phyloP scores from a whole-genome alignment of 2,113 vertebrate species.

The Muntiacus reevesi region DNA sequence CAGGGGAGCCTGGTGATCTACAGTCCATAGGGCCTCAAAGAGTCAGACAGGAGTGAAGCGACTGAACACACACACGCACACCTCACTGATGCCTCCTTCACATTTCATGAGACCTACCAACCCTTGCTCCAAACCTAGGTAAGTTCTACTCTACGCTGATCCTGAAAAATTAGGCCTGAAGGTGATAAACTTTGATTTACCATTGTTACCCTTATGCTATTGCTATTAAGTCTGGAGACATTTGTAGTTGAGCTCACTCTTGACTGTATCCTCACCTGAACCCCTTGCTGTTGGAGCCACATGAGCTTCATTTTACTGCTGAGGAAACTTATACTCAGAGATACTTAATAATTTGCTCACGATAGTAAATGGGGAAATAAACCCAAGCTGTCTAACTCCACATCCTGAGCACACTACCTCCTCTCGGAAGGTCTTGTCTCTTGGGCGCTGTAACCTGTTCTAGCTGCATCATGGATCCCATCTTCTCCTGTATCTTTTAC shows the following conservation, averaged over 20 bases:
- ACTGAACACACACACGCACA: background rate
- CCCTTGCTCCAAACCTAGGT: background rate
- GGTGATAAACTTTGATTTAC: background rate
- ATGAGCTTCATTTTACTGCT: background rate
- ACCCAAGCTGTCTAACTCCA: background rate
- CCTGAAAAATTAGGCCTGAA: background rate
- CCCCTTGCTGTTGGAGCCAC: accelerated
- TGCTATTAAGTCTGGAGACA: background rate
- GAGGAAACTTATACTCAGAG: background rate
- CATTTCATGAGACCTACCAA: background rate
- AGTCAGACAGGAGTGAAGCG: accelerated
- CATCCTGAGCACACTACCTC: background rate
- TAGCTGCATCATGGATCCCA: background rate
- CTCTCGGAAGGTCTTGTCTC: background rate
- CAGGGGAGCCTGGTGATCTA: background rate
- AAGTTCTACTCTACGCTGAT: background rate
- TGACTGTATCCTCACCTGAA: background rate
- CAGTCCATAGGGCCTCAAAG: background rate
- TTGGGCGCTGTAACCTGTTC: background rate
- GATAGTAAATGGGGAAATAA: background rate
- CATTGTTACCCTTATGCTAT: accelerated
- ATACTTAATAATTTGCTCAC: background rate
- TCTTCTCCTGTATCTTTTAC: background rate
- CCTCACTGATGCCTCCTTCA: background rate
- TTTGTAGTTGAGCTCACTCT: background rate